These are phyloP conservation scores for Cataglyphis cursor DNA, from an alignment of 2,888 invertebrate species.

Conservation along the genomic window DNA sequence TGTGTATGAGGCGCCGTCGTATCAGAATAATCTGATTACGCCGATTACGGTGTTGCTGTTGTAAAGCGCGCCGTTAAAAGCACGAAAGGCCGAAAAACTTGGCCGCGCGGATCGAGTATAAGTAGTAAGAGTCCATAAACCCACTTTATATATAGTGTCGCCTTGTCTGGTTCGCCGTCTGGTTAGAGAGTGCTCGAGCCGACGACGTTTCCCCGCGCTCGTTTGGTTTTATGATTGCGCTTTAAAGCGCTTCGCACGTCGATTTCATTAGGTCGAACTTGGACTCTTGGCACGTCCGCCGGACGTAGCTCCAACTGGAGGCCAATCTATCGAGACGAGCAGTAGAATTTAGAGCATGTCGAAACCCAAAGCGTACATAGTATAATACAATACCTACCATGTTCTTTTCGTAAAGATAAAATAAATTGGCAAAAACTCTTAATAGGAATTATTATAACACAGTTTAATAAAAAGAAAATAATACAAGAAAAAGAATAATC, in stretches of 20 bases:
- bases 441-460: neutral
- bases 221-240: constrained; percentile 36
- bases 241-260: constrained; percentile 16
- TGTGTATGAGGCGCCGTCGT: constrained; percentile 31
- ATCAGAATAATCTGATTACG: constrained; percentile 58
- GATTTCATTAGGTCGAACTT: constrained; percentile 56
- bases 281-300: constrained; percentile 44
- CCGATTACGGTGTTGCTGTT: constrained; percentile 46
- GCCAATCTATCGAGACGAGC: neutral
- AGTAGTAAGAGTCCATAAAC: constrained; percentile 55
- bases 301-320: neutral
- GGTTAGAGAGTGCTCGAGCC: constrained; percentile 51
- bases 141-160: constrained; percentile 41
- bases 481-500: neutral
- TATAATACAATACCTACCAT: neutral
- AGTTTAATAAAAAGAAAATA: neutral
- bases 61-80: constrained; percentile 48
- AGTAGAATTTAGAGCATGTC: constrained; percentile 14
- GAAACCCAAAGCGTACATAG: neutral
- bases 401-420: neutral
- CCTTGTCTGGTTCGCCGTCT: constrained; percentile 43
- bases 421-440: neutral
- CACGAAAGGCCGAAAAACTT: constrained; percentile 57
- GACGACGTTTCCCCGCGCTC: constrained; percentile 38
- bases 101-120: constrained; percentile 53